Evolutionary conservation across 1,140 invertebrate species (phyloP).

Genomic region (Metaphire vulgaris): DNA sequence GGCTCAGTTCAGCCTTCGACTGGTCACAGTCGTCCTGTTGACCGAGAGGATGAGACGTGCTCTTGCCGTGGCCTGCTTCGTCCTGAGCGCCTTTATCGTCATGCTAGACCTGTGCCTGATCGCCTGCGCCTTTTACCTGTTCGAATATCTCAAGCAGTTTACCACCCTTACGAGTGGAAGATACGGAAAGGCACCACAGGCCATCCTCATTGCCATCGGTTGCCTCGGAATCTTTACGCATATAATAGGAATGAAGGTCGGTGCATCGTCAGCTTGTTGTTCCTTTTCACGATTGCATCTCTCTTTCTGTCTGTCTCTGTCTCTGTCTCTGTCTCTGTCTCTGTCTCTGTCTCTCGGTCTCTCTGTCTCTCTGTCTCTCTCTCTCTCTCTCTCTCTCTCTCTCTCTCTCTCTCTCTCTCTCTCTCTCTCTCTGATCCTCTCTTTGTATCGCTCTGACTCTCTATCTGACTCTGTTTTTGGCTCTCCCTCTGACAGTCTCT

Average conservation of each 20-base stretch:
- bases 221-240: not conserved
- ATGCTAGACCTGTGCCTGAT: not conserved
- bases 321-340: not conserved
- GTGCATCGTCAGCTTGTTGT: no score
- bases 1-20: no score
- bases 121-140: not conserved
- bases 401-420: no score
- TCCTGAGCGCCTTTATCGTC: not conserved
- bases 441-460: no score
- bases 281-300: no score
- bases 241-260: not conserved
- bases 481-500: no score
- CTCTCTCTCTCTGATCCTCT: no score
- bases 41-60: not conserved
- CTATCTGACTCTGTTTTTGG: no score
- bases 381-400: no score
- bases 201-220: not conserved
- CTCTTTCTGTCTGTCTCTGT: no score
- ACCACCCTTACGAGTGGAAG: not conserved
- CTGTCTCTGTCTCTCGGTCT: not conserved
- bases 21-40: no score
- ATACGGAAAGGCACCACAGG: not conserved
- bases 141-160: not conserved
- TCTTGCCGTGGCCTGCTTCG: not conserved
- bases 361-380: no score